phyloP scores from a whole-genome alignment of 2,888 invertebrate genomes.

The Esperia sulphurella region DNA sequence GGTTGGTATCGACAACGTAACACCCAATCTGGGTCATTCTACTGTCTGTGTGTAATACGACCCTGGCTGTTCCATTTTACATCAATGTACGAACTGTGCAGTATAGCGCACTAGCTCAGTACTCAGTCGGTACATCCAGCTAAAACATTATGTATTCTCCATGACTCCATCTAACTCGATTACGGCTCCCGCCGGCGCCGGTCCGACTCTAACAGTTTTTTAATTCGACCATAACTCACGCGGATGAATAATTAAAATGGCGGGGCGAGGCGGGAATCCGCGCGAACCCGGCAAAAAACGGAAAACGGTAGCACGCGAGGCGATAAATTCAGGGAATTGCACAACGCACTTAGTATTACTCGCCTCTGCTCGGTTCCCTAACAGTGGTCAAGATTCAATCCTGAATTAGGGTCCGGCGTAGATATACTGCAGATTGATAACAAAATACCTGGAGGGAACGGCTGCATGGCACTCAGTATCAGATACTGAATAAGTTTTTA shows the following conservation, averaged over 20 bases:
- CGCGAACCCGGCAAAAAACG: constrained; percentile 67
- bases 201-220: constrained; percentile 79
- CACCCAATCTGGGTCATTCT: too few relatives aligned
- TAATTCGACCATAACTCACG: constrained; percentile 80
- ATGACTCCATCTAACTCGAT: constrained; percentile 73
- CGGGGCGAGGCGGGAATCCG: constrained; percentile 62
- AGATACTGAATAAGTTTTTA: too few relatives aligned
- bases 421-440: background rate
- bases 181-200: constrained; percentile 69
- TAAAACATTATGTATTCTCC: constrained; percentile 65
- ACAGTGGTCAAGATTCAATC: constrained; percentile 36
- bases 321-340: constrained; percentile 72
- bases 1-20: too few relatives aligned
- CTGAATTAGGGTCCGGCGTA: constrained; percentile 8
- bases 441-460: too few relatives aligned
- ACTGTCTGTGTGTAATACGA: too few relatives aligned
- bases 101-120: background rate
- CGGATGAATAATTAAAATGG: constrained; percentile 78
- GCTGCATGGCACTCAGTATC: too few relatives aligned
- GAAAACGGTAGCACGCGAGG: constrained; percentile 42
- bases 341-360: constrained; percentile 66
- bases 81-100: too few relatives aligned
- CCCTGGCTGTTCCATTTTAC: too few relatives aligned
- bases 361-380: constrained; percentile 18
- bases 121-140: background rate